phyloP scores from a whole-genome alignment of 2,113 vertebrate species.

The Myiozetetes cayanensis region DNA sequence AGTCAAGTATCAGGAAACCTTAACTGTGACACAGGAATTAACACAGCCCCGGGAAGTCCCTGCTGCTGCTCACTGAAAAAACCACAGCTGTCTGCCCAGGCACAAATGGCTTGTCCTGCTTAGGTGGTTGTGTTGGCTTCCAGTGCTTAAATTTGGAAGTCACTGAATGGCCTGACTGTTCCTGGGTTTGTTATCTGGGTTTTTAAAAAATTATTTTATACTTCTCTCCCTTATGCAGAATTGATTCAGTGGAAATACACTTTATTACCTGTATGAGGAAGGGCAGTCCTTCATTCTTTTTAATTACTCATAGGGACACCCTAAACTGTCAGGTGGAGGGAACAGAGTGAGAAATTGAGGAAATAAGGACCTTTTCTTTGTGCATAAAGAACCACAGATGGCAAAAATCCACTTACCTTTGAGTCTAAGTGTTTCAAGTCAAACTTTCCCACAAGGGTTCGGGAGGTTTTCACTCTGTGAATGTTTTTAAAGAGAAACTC shows the following conservation, averaged over 20 bases:
- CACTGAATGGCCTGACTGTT: not conserved
- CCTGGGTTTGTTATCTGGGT: not conserved
- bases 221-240: not conserved
- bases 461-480: not conserved
- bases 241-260: not conserved
- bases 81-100: not conserved
- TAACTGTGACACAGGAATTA: not conserved
- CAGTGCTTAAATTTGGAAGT: not conserved
- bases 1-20: not conserved
- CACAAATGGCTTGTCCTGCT: accelerated
- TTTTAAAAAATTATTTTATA: not conserved
- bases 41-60: not conserved
- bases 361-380: not conserved
- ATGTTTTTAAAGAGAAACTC: not conserved
- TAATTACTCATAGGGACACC: not conserved
- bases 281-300: not conserved
- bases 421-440: not conserved
- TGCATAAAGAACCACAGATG: not conserved
- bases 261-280: not conserved
- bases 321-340: not conserved
- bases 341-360: not conserved
- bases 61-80: not conserved
- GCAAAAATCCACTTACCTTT: not conserved
- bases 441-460: not conserved
- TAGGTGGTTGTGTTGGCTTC: not conserved